Base-by-base conservation (phyloP, 2,797 vertebrate genomes). In the Odontamblyopus rebecca region DNA sequence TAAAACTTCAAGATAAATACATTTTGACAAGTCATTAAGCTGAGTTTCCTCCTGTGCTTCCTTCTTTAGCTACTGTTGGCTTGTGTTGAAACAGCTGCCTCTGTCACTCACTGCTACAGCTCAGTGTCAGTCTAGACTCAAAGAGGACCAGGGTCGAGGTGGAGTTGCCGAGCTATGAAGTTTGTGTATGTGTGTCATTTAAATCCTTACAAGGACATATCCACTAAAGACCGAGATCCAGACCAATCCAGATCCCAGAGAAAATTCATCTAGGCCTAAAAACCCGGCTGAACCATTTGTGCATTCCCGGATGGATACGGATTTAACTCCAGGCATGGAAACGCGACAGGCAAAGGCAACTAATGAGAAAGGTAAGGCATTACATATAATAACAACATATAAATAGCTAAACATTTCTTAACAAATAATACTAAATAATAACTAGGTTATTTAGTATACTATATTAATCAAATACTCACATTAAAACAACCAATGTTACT, bases 11-110 rank as follows among this genome's bases (percentile, higher is more conserved):
- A 61, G 15, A 2, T 2, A n/a, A 30, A 5, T 38, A 12, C 7
- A 5, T 35, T 48, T 30, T 38, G 65, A 19, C 12, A 44, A 27
- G 15, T 67, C 12, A 50, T 65, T 53, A 19, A 74, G 63, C 35
- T 6, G 1, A 2, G 35, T 56, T 61, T 18, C 27, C 51, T 67
- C 71, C 32, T 69, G 56, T 32, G 19, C 15, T 70, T 70, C 12
- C 38, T 53, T 27, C 64, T 70, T 23, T 48, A 56, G 67, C 65
- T 72, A 65, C 5, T 6, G 59, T 82, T 74, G 74, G 67, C 32
- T 70, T 50, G 30, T 2, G 23, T 61, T 19, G 1, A 19, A 1
- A 48, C 92, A 92, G 82, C 88, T 92, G 92, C 27, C 65, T 68
- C 84, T 70, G 77, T 88, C 91, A 27, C 12, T 94, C 85, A 80